Base-by-base conservation (phyloP, 1,140 invertebrate species). In the Galleria mellonella region DNA sequence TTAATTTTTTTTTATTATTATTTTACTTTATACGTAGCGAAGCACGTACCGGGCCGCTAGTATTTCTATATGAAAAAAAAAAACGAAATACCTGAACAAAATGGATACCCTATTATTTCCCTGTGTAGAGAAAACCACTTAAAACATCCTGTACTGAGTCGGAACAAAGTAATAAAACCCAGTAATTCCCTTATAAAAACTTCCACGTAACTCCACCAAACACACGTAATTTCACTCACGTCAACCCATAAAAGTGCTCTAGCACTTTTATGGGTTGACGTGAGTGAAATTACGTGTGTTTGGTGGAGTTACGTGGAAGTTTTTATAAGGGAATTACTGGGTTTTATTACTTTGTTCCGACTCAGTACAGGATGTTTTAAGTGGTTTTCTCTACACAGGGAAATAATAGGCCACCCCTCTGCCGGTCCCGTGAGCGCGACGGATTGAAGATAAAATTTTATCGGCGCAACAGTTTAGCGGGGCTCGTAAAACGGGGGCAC, bases 401-500 rank as follows among this genome's bases (percentile, higher is more conserved):
- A 6, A 23, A 23, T 23, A 23, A n/a, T n/a, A n/a, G n/a, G n/a
- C n/a, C n/a, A n/a, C 29, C 27, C 43, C 51, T 42, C 43, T 51
- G 32, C 35, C 51, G 30, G 36, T 37, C n/a, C 51, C 41, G 47
- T 47, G 42, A 43, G 46, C 40, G 47, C 47, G 32, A 28, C 32
- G 47, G 55, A 58, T 54, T 58, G 55, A 58, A 47, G 55, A 58
- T 58, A 53, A 58, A 58, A 53, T 51, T 53, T 58, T 58, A 58
- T 58, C 43, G 55, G 41, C 43, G 47, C 51, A 50, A 53, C 50
- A 50, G 40, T 50, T 53, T 50, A 50, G 47, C 17, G 17, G 31
- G 2, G 23, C 0, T 51, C 55, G 46, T 58, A 58, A 58, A 58
- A 30, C 11, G 17, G 17, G n/a, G 43, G 43, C 29, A 46, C 33